Percentiles rank a stretch among this genome's conserved stretches.
These are phyloP conservation scores for Nasonia vitripennis DNA, from an alignment of 1,140 invertebrate genomes.

Conservation along the genomic window DNA sequence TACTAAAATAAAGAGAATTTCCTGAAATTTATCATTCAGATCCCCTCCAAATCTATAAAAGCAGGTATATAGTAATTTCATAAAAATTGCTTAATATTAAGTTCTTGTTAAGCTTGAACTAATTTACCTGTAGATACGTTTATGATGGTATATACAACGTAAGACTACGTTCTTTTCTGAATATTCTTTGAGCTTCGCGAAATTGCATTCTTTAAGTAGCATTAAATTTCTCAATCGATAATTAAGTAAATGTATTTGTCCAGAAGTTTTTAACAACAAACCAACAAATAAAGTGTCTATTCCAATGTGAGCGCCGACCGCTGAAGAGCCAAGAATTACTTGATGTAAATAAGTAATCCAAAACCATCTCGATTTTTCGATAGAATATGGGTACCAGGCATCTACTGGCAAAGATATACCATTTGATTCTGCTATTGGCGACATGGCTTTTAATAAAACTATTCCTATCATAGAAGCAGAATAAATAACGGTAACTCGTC, in stretches of 20 bases:
- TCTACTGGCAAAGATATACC: slow-evolving; percentile 4
- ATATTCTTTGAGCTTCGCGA: neutral
- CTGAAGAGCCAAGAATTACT: slow-evolving; percentile 27
- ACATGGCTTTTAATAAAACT: slow-evolving; percentile 1
- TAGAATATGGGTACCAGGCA: slow-evolving; percentile 31
- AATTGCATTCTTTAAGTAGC: neutral
- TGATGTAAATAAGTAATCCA: slow-evolving; percentile 45
- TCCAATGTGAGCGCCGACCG: neutral
- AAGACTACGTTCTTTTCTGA: neutral
- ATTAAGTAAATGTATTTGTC: slow-evolving; percentile 11
- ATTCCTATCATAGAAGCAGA: slow-evolving; percentile 18
- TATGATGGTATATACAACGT: slow-evolving; percentile 2
- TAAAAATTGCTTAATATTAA: neutral
- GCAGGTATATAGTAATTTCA: neutral
- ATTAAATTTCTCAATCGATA: slow-evolving; percentile 19
- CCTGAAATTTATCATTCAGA: slow-evolving; percentile 22
- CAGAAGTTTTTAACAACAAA: neutral
- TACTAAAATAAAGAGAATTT: slow-evolving; percentile 2
- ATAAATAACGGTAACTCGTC: slow-evolving; percentile 25
- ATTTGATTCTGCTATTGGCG: neutral
- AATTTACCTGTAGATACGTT: slow-evolving; percentile 24
- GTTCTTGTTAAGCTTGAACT: neutral
- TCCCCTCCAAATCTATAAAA: slow-evolving; percentile 18
- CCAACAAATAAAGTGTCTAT: slow-evolving; percentile 40
- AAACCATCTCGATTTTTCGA: slow-evolving; percentile 36